phyloP scores from a whole-genome alignment of 2,888 invertebrate species.

The Drosophila meridiana region DNA sequence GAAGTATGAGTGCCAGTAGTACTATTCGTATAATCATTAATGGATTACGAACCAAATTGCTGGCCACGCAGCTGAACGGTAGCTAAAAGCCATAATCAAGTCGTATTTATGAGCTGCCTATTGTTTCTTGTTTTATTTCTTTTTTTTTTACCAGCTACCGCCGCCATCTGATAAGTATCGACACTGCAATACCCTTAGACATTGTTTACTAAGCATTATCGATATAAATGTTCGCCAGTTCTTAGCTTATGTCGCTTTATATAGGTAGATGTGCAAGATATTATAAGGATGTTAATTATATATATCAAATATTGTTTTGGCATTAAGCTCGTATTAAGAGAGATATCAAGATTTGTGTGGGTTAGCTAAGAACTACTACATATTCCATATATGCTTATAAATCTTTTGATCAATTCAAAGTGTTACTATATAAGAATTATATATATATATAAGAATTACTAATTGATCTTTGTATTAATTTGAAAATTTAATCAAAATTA shows the following conservation, averaged over 20 bases:
- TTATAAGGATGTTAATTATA: not conserved
- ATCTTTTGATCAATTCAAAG: too few species aligned
- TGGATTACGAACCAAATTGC: slow-evolving; percentile 74
- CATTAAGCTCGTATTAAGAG: not conserved
- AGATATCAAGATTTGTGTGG: not conserved
- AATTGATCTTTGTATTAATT: too few species aligned
- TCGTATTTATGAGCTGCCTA: slow-evolving; percentile 66
- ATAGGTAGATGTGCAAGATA: not conserved
- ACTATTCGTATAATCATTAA: slow-evolving; percentile 57
- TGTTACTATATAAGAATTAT: too few species aligned
- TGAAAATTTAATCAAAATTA: too few species aligned
- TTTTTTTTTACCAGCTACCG: slow-evolving; percentile 17
- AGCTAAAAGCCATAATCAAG: slow-evolving; percentile 75
- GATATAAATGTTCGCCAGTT: not conserved
- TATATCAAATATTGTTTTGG: not conserved
- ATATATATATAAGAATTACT: too few species aligned
- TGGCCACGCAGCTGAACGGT: slow-evolving; percentile 55
- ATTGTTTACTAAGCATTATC: not conserved
- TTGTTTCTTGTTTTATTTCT: slow-evolving; percentile 19
- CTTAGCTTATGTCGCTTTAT: not conserved
- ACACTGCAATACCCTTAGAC: not conserved
- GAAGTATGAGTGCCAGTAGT: slow-evolving; percentile 34
- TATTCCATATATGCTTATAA: too few species aligned
- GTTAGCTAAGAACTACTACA: too few species aligned
- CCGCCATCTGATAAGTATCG: not conserved